Percentiles rank a stretch among this genome's conserved stretches.
Conservation (phyloP, 2,113 vertebrate species). For the Donacobius atricapilla region DNA sequence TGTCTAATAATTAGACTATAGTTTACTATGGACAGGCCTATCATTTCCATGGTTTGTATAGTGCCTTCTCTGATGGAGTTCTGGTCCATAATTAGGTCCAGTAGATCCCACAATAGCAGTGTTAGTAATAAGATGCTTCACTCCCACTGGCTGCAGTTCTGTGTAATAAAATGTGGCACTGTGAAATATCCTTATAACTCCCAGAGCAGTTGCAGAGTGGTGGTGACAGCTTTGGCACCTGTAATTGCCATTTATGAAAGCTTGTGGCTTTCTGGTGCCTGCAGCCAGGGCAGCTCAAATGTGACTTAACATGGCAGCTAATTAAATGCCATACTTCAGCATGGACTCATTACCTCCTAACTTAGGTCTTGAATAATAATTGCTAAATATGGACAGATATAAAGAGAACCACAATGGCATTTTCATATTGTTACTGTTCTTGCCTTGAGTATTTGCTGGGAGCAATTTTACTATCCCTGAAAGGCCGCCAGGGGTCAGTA, state of each 20-base stretch:
- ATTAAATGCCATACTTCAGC: conserved; percentile 47
- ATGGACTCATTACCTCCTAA: conserved; percentile 10
- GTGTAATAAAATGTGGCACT: not conserved
- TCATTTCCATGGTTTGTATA: not conserved
- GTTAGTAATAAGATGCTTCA: not conserved
- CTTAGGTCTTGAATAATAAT: conserved; percentile 1
- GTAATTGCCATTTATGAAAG: conserved; percentile 55
- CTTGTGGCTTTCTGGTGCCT: conserved; percentile 48
- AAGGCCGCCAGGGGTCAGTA: conserved; percentile 39
- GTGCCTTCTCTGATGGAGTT: not conserved
- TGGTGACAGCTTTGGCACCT: not conserved
- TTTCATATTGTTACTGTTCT: not conserved
- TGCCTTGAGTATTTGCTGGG: not conserved
- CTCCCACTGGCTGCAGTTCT: not conserved
- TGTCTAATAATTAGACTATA: not conserved
- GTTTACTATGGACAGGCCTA: not conserved
- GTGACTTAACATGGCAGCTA: conserved; percentile 40
- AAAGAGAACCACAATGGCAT: not conserved
- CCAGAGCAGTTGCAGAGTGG: conserved; percentile 27
- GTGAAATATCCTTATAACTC: not conserved
- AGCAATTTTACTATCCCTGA: not conserved
- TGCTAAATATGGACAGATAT: not conserved
- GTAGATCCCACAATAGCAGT: not conserved
- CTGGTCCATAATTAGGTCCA: not conserved
- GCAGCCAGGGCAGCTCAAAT: conserved; percentile 12